Evolutionary conservation across 2,113 vertebrate genomes (phyloP).

Genomic region (Uria aalge): DNA sequence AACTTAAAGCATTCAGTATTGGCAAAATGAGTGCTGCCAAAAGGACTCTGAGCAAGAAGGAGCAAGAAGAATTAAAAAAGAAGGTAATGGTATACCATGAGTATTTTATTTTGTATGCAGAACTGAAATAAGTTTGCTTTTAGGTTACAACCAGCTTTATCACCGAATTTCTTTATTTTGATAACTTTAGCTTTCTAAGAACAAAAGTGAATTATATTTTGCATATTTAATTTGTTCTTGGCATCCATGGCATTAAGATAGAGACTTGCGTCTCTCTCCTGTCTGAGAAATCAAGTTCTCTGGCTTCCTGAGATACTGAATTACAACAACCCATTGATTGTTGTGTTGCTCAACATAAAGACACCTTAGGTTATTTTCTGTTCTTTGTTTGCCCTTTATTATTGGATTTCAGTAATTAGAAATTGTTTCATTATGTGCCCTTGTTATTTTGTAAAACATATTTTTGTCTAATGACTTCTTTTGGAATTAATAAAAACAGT

Average conservation of each 20-base stretch:
- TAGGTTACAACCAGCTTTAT: not conserved
- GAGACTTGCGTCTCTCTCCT: not conserved
- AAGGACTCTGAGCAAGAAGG: constrained; percentile 95
- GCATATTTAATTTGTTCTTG: not conserved
- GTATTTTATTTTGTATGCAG: not conserved
- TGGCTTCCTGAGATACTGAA: not conserved
- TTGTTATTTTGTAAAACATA: not conserved
- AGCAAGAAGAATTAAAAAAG: constrained; percentile 97
- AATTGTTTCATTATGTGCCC: not conserved
- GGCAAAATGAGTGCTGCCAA: constrained; percentile 96
- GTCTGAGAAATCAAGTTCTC: not conserved
- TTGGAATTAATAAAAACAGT: not conserved
- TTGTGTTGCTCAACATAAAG: not conserved
- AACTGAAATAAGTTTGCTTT: not conserved
- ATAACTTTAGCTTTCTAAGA: not conserved
- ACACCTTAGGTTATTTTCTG: not conserved
- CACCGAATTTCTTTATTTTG: not conserved
- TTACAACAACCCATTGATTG: not conserved
- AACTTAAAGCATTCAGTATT: constrained; percentile 96
- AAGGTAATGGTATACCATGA: constrained; percentile 77
- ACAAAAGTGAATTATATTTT: not conserved
- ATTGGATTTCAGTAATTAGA: not conserved
- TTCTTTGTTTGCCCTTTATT: not conserved
- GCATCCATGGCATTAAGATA: not conserved
- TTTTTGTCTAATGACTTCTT: not conserved